phyloP scores from a whole-genome alignment of 2,113 vertebrate species.

The Struthidea cinerea region DNA sequence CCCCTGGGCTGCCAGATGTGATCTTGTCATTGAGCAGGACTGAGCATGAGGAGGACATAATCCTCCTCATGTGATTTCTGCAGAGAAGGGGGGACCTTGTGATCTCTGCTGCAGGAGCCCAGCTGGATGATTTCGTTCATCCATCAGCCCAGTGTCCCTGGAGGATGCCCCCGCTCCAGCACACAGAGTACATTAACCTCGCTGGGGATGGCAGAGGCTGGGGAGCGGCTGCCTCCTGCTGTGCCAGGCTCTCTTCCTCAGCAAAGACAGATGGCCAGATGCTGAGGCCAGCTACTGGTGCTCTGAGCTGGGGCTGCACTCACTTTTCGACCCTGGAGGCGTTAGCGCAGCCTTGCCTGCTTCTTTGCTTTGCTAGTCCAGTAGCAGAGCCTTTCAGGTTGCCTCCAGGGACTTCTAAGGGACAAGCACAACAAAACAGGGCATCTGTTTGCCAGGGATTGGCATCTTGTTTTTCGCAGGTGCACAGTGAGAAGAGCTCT shows the following conservation, averaged over 20 bases:
- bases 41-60: background rate
- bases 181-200: background rate
- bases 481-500: background rate
- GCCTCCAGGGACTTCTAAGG: background rate
- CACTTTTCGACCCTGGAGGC: background rate
- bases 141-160: background rate
- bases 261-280: background rate
- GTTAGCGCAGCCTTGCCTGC: background rate
- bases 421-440: background rate
- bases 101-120: background rate
- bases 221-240: fast-evolving
- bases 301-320: background rate
- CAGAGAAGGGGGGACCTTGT: background rate
- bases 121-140: conserved; percentile 4
- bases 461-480: background rate
- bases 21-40: background rate
- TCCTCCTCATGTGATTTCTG: background rate
- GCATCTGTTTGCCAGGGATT: no score
- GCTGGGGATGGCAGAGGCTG: background rate
- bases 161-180: background rate
- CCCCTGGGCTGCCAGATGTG: background rate
- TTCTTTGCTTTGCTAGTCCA: background rate
- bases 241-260: background rate
- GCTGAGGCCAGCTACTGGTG: background rate
- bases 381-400: background rate